Conservation (phyloP, 1,140 invertebrate species). For the Teleogryllus occipitalis region DNA sequence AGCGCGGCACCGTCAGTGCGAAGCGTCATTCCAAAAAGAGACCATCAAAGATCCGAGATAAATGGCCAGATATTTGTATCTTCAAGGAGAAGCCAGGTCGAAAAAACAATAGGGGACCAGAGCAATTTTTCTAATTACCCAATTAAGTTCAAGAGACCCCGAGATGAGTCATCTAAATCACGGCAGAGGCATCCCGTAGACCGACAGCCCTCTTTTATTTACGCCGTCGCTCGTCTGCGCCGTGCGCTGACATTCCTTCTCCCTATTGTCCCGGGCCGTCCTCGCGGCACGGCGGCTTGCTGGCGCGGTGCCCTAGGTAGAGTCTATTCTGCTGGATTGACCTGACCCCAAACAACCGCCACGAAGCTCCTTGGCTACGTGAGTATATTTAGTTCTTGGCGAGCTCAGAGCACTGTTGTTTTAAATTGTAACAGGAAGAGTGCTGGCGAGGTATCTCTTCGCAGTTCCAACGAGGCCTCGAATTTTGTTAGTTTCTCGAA, state of each 20-base stretch:
- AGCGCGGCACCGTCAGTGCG: too few relatives aligned
- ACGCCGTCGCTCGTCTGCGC: background rate
- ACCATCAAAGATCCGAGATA: too few relatives aligned
- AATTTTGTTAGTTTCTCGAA: too few relatives aligned
- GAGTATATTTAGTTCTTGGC: background rate
- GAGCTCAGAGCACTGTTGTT: background rate
- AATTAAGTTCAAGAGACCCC: background rate
- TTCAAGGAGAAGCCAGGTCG: too few relatives aligned
- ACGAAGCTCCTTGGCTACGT: background rate
- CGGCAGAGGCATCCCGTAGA: background rate
- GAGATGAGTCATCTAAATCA: background rate
- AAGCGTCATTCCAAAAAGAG: too few relatives aligned
- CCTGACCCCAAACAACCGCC: background rate
- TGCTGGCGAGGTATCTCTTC: background rate
- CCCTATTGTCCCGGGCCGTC: background rate
- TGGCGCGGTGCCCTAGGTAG: background rate
- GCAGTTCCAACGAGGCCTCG: too few relatives aligned
- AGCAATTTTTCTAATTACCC: too few relatives aligned
- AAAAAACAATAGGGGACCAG: too few relatives aligned
- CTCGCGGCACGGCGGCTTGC: too few relatives aligned
- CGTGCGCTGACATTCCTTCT: background rate
- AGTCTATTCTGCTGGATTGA: background rate
- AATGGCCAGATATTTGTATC: too few relatives aligned
- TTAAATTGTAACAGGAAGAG: background rate
- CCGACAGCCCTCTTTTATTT: background rate